Evolutionary conservation across 2,888 invertebrate species (phyloP), one percentile per base, ranked within the genome.

Genomic region (Diploptera punctata): DNA sequence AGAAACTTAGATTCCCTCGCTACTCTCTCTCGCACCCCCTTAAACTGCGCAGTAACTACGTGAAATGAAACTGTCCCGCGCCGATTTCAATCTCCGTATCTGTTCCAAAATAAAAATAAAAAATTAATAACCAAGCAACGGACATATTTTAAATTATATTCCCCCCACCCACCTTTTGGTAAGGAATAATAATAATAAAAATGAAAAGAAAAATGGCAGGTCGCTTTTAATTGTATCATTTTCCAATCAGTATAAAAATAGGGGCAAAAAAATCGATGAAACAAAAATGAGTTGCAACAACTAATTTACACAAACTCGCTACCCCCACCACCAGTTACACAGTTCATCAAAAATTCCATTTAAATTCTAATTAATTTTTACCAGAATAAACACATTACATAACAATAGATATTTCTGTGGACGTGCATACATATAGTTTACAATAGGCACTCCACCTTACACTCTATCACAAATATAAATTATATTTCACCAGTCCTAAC

Each of bases 41-140:
- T 68, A 69, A 67, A 70, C 78, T 84, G 83, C 83, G 84, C 83
- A 80, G n/a, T 78, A 79, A 78, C 75, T 68, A 74, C 74, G 75
- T 78, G 71, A 74, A 77, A 80, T 74, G 52, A 61, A 68, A 79
- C 77, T 78, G 84, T 80, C 84, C 83, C 84, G 84, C 84, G 84
- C 82, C 83, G 84, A 82, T 82, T 80, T 81, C 81, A 83, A 83
- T 83, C 82, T 82, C 83, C 83, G 83, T 73, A 67, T 54, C 68
- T 33, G 26, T 54, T 19, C 57, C 57, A 24, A n/a, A n/a, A n/a
- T n/a, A n/a, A n/a, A n/a, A n/a, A n/a, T n/a, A 65, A 65, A 65
- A 65, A 65, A 65, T 65, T 65, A 47, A 65, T 65, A 65, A 44
- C 47, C 47, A 65, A 65, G 65, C 65, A 65, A 44, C 44, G 47